Evolutionary conservation across 1,140 invertebrate species (phyloP).

Genomic region (Helicoverpa zea): DNA sequence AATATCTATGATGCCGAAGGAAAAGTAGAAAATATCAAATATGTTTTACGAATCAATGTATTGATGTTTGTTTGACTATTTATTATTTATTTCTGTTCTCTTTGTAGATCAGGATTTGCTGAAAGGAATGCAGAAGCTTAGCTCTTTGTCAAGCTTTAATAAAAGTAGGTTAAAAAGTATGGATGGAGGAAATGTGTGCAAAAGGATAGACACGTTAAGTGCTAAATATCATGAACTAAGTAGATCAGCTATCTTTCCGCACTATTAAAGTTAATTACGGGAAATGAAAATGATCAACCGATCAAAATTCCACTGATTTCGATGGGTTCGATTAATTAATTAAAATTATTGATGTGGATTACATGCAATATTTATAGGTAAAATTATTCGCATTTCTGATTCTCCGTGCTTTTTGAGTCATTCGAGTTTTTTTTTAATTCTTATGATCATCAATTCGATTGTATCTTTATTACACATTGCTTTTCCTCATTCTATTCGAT

Average conservation of each 20-base stretch:
- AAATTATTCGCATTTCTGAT: too few relatives aligned
- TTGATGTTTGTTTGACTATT: constrained; percentile 1
- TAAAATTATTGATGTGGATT: too few relatives aligned
- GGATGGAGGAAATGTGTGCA: neutral
- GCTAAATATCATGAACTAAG: neutral
- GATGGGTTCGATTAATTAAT: too few relatives aligned
- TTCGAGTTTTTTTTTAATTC: too few relatives aligned
- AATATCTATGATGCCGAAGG: neutral
- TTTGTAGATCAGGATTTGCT: neutral
- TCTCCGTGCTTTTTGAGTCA: too few relatives aligned
- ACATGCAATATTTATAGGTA: too few relatives aligned
- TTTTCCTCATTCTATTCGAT: too few relatives aligned
- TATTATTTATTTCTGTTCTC: neutral
- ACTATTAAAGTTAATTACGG: constrained; percentile 21
- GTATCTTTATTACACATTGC: too few relatives aligned
- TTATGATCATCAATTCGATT: too few relatives aligned
- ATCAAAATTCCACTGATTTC: neutral
- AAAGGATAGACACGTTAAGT: neutral
- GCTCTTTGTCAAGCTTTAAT: too few relatives aligned
- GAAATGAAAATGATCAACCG: constrained; percentile 26
- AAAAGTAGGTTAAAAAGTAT: too few relatives aligned
- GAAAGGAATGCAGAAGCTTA: neutral
- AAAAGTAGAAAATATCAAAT: constrained; percentile 5
- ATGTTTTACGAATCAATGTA: constrained; percentile 4
- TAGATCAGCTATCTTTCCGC: constrained; percentile 6